A percentile compares a stretch with the other conserved stretches of the same genome.
Conservation (phyloP, 2,113 vertebrate genomes). For the Electrona antarctica region DNA sequence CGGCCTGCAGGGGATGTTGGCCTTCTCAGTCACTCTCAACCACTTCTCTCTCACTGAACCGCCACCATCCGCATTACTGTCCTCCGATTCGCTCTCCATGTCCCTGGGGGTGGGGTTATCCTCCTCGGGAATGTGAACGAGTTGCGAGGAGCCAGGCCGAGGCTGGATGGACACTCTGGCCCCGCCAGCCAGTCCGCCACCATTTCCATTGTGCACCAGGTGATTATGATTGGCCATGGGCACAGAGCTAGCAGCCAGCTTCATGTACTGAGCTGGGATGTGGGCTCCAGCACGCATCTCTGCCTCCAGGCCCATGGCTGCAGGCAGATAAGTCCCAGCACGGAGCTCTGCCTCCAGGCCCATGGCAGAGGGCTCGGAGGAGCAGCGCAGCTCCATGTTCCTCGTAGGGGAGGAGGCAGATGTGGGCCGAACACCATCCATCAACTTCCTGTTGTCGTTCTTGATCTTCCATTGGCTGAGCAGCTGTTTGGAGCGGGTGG, state of each 20-base stretch:
- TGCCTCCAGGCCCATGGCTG: conserved; percentile 45
- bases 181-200: conserved; percentile 80
- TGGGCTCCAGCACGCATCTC: conserved; percentile 68
- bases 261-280: conserved; percentile 85
- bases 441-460: conserved; percentile 90
- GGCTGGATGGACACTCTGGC: conserved; percentile 90
- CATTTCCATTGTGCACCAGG: conserved; percentile 66
- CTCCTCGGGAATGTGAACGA: conserved; percentile 98
- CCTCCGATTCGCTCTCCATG: conserved; percentile 82
- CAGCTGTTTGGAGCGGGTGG: conserved; percentile 92
- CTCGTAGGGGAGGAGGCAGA: conserved; percentile 88
- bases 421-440: conserved; percentile 83
- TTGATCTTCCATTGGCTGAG: conserved; percentile 97
- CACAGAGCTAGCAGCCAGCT: conserved; percentile 85
- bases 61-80: conserved; percentile 70
- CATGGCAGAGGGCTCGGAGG: conserved; percentile 87
- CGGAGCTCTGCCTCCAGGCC: conserved; percentile 89
- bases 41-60: conserved; percentile 94
- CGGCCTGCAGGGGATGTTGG: conserved; percentile 73
- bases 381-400: conserved; percentile 90
- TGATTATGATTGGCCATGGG: conserved; percentile 82
- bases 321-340: conserved; percentile 51
- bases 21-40: conserved; percentile 95
- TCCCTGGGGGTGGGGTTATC: conserved; percentile 70
- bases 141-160: conserved; percentile 92